These are phyloP conservation scores for Rhagophthalmus giganteus DNA, from an alignment of 2,888 invertebrate species.

Conservation along the genomic window DNA sequence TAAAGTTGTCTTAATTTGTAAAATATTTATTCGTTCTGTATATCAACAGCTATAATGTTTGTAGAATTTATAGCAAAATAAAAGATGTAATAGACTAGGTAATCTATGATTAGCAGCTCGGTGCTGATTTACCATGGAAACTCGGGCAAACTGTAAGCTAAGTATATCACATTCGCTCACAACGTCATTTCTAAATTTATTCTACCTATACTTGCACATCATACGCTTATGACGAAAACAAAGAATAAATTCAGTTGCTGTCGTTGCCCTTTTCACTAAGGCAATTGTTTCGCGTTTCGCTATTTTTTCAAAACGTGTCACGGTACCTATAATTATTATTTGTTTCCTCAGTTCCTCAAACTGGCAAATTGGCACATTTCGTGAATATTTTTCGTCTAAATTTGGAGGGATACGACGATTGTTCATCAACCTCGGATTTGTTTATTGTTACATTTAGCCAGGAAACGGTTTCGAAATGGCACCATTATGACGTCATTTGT, in stretches of 20 bases:
- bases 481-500: no score
- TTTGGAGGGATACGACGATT: no score
- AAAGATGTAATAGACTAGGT: conserved; percentile 17
- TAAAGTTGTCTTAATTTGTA: no score
- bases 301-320: no score
- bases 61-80: background rate
- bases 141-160: conserved; percentile 24
- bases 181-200: conserved; percentile 34
- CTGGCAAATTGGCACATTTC: no score
- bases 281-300: conserved; percentile 7
- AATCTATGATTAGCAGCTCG: conserved; percentile 33
- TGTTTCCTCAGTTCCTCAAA: conserved; percentile 4
- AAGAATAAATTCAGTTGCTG: conserved; percentile 22
- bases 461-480: no score
- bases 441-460: no score
- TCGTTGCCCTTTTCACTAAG: conserved; percentile 23
- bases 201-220: conserved; percentile 31
- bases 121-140: conserved; percentile 31
- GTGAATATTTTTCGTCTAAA: no score
- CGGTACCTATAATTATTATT: conserved; percentile 1
- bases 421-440: no score
- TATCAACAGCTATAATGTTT: conserved; percentile 1
- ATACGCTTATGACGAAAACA: conserved; percentile 31
- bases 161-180: conserved; percentile 26
- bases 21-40: no score